Evolutionary conservation across 2,113 vertebrate genomes (phyloP).

Genomic region (Lampris incognitus): DNA sequence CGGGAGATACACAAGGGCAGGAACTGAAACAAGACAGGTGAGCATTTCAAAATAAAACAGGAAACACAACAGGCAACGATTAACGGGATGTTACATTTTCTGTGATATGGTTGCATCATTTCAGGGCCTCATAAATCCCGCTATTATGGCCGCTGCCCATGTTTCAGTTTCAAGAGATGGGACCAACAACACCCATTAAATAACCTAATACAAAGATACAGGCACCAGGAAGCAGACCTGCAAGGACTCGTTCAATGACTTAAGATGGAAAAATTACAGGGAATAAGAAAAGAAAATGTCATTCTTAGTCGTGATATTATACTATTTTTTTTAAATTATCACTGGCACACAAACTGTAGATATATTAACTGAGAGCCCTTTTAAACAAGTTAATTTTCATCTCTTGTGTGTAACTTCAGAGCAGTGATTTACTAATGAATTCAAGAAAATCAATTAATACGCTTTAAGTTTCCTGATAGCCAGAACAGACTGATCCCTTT

Average conservation of each 20-base stretch:
- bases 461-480: not conserved
- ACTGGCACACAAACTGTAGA: not conserved
- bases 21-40: no score
- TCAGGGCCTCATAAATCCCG: slow-evolving; percentile 49
- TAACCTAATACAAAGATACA: slow-evolving; percentile 45
- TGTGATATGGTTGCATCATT: slow-evolving; percentile 19
- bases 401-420: no score
- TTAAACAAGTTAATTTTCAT: not conserved
- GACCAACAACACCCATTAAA: slow-evolving; percentile 30
- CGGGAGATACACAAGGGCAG: no score
- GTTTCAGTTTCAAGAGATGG: slow-evolving; percentile 35
- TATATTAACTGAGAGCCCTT: not conserved
- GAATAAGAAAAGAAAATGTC: slow-evolving; percentile 34
- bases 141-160: slow-evolving; percentile 27
- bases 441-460: not conserved
- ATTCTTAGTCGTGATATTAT: slow-evolving; percentile 34
- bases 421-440: no score
- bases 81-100: not conserved
- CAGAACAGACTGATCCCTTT: no score
- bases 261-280: slow-evolving; percentile 35
- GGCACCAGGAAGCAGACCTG: slow-evolving; percentile 16
- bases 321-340: slow-evolving; percentile 16
- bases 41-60: no score
- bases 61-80: no score
- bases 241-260: slow-evolving; percentile 10